Percentiles rank a stretch among this genome's conserved stretches.
Conservation (phyloP, 1,140 invertebrate species). For the Drosophila littoralis region DNA sequence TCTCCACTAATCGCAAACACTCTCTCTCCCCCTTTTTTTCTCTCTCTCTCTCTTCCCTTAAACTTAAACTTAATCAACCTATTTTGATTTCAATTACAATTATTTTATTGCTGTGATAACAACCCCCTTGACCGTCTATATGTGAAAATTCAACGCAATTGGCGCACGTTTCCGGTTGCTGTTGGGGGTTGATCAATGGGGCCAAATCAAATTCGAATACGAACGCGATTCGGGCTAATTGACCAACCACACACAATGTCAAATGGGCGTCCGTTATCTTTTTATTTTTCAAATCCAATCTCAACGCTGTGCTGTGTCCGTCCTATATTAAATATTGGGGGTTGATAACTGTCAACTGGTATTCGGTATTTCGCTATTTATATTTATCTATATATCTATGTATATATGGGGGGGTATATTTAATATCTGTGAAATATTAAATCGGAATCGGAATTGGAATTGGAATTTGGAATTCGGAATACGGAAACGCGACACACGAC, state of each 20-base stretch:
- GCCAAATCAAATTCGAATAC: slow-evolving; percentile 25
- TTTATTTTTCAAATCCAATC: slow-evolving; percentile 77
- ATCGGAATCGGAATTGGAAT: slow-evolving; percentile 8
- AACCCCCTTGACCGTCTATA: slow-evolving; percentile 36
- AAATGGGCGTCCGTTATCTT: slow-evolving; percentile 80
- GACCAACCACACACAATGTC: slow-evolving; percentile 63
- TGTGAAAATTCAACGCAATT: slow-evolving; percentile 32
- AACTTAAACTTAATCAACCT: too few relatives aligned
- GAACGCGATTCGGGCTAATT: slow-evolving; percentile 36
- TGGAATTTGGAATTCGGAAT: slow-evolving; percentile 38
- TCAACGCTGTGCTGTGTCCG: slow-evolving; percentile 45
- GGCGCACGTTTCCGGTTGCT: slow-evolving; percentile 20
- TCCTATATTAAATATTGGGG: slow-evolving; percentile 43
- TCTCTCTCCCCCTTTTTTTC: slow-evolving; percentile 54
- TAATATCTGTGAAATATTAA: slow-evolving; percentile 1
- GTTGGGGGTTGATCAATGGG: slow-evolving; percentile 61
- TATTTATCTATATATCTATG: slow-evolving; percentile 40
- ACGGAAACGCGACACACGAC: slow-evolving; percentile 85
- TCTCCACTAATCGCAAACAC: slow-evolving; percentile 66
- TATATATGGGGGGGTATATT: not conserved
- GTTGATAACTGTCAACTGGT: slow-evolving; percentile 54
- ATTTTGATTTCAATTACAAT: slow-evolving; percentile 2
- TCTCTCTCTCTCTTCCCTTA: slow-evolving; percentile 6
- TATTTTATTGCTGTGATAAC: slow-evolving; percentile 32
- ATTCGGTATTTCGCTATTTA: slow-evolving; percentile 52